phyloP scores from a whole-genome alignment of 2,888 invertebrate genomes.

The Patella ulyssiponensis region DNA sequence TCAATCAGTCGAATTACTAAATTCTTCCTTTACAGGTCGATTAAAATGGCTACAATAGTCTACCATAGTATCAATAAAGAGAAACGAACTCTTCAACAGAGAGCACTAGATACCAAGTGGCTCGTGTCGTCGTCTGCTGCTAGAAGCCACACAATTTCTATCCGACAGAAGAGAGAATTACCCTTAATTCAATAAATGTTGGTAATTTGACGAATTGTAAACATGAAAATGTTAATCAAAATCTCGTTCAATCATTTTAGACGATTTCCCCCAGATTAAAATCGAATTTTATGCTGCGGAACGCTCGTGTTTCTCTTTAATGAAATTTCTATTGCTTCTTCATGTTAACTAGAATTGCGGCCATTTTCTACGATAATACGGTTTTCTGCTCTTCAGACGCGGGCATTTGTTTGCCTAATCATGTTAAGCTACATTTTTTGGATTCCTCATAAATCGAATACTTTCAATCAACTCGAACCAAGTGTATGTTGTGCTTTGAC shows the following conservation, averaged over 20 bases:
- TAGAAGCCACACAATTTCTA: conserved; percentile 21
- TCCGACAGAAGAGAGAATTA: conserved; percentile 25
- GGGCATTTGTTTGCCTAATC: conserved; percentile 26
- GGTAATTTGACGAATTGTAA: conserved; percentile 47
- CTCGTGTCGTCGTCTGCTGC: conserved; percentile 11
- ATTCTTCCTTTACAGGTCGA: too few relatives aligned
- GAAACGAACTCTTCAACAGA: too few relatives aligned
- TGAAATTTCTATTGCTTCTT: conserved; percentile 21
- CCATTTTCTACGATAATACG: conserved; percentile 14
- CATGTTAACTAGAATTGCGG: neutral
- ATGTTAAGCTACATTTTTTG: conserved; percentile 20
- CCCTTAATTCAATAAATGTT: conserved; percentile 41
- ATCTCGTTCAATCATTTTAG: conserved; percentile 47
- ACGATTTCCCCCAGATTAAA: conserved; percentile 45
- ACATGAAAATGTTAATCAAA: conserved; percentile 47
- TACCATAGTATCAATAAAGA: too few relatives aligned
- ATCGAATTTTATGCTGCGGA: conserved; percentile 48
- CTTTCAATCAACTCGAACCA: too few relatives aligned
- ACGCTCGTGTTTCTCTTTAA: conserved; percentile 26
- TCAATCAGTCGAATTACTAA: too few relatives aligned
- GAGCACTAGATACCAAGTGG: neutral
- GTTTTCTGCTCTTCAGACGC: conserved; percentile 23
- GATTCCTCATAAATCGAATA: conserved; percentile 7
- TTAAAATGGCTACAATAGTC: too few relatives aligned
- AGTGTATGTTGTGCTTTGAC: too few relatives aligned